These are phyloP conservation scores for Piezodorus guildinii DNA, from an alignment of 1,140 invertebrate species.

Conservation along the genomic window DNA sequence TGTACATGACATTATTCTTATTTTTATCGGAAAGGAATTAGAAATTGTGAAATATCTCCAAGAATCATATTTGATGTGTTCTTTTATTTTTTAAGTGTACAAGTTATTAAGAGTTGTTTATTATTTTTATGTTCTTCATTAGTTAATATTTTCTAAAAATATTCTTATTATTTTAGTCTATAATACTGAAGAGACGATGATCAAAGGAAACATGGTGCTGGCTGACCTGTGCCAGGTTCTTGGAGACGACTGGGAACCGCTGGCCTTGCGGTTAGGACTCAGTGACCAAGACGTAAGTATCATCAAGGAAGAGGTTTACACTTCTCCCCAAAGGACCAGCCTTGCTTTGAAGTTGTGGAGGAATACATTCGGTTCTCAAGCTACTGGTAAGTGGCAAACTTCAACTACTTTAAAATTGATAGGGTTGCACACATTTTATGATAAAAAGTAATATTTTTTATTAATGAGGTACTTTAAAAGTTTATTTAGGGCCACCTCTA, in stretches of 20 bases:
- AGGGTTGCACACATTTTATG: too few relatives aligned
- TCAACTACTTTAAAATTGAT: too few relatives aligned
- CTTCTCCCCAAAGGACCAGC: constrained; percentile 15
- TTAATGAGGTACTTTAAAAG: too few relatives aligned
- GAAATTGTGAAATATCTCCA: too few relatives aligned
- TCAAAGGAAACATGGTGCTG: constrained; percentile 66
- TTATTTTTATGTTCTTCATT: too few relatives aligned
- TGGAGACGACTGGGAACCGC: constrained; percentile 80
- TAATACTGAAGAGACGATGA: constrained; percentile 44
- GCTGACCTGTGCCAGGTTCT: constrained; percentile 86
- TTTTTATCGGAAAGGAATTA: too few relatives aligned
- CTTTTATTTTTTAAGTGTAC: too few relatives aligned
- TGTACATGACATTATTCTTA: too few relatives aligned
- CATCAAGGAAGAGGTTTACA: constrained; percentile 59
- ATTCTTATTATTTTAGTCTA: neutral
- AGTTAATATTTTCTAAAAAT: neutral
- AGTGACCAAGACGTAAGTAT: constrained; percentile 74
- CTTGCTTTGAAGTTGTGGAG: constrained; percentile 67
- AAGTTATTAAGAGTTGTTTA: too few relatives aligned
- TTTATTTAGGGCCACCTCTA: too few relatives aligned
- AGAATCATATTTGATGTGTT: too few relatives aligned
- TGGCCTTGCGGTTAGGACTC: constrained; percentile 76
- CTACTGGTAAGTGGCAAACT: constrained; percentile 33
- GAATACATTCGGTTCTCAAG: constrained; percentile 36
- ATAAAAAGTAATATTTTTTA: too few relatives aligned